These are phyloP conservation scores for Aphaenogaster rudis DNA, from an alignment of 1,140 invertebrate species.

Conservation along the genomic window DNA sequence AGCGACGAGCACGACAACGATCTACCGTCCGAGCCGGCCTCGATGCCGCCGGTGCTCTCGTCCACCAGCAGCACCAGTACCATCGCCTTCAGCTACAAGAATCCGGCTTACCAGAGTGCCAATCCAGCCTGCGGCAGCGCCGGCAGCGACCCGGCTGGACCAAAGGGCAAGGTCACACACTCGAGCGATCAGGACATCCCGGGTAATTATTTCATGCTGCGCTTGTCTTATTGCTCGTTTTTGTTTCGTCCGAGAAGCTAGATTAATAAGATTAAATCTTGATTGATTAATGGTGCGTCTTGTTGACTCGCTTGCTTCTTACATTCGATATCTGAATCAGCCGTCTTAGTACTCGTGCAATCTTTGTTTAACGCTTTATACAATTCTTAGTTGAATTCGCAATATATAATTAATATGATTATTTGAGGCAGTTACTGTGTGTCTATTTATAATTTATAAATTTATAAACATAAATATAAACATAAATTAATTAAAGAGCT, in stretches of 20 bases:
- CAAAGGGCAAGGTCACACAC: constrained; percentile 80
- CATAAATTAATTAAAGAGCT: not conserved
- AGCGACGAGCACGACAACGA: constrained; percentile 82
- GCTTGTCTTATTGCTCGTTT: not conserved
- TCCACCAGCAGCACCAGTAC: constrained; percentile 82
- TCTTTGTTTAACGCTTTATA: not conserved
- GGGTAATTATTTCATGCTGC: constrained; percentile 72
- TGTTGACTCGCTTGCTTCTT: constrained; percentile 2
- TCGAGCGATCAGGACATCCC: constrained; percentile 86
- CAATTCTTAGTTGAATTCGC: not conserved
- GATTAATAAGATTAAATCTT: not conserved
- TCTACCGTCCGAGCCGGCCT: constrained; percentile 86
- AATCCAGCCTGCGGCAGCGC: constrained; percentile 87
- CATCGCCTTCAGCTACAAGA: constrained; percentile 90
- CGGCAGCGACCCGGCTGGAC: constrained; percentile 69
- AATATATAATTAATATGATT: constrained; percentile 11
- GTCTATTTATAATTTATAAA: constrained; percentile 8
- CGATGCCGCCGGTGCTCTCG: constrained; percentile 87
- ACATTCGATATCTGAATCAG: not conserved
- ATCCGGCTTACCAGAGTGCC: constrained; percentile 92
- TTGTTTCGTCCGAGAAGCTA: not conserved
- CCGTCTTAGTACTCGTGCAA: not conserved
- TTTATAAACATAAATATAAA: not conserved
- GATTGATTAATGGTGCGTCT: constrained; percentile 14
- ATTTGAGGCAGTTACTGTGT: not conserved